Conservation (phyloP, 2,113 vertebrate species). For the Cottus gobio region DNA sequence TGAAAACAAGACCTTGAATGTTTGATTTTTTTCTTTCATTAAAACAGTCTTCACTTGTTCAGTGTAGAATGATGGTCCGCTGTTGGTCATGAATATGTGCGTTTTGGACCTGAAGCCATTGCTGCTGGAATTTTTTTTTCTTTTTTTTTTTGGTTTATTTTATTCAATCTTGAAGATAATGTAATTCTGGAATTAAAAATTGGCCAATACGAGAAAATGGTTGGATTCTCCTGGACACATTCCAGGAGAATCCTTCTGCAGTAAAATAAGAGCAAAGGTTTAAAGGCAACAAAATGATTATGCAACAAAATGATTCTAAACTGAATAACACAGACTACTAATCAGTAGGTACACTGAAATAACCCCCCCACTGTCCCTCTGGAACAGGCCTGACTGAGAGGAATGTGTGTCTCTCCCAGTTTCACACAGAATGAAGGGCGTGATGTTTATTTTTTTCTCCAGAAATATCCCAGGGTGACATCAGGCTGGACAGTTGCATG, state of each 20-base stretch:
- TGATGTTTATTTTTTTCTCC: slow-evolving; percentile 19
- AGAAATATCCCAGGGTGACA: slow-evolving; percentile 35
- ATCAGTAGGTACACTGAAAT: not conserved
- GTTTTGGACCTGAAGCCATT: not conserved
- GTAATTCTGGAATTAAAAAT: not conserved
- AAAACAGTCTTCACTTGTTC: not conserved
- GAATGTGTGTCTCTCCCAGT: slow-evolving; percentile 12
- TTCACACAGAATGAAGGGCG: slow-evolving; percentile 17
- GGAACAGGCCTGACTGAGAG: slow-evolving; percentile 26
- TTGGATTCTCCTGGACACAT: not conserved
- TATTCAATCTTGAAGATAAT: not conserved
- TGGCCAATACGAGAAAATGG: no score
- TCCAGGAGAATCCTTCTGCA: not conserved
- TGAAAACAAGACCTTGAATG: not conserved
- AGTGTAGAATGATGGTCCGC: not conserved
- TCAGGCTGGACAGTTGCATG: slow-evolving; percentile 41
- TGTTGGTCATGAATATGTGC: not conserved
- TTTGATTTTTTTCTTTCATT: no score
- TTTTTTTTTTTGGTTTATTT: no score
- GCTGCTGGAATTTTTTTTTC: no score
- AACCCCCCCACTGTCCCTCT: not conserved
- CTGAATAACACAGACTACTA: not conserved
- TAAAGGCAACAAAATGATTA: not conserved
- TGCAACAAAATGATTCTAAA: not conserved
- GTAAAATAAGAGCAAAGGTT: not conserved